These are phyloP conservation scores for Festucalex cinctus DNA, from an alignment of 2,113 vertebrate species.

Conservation along the genomic window DNA sequence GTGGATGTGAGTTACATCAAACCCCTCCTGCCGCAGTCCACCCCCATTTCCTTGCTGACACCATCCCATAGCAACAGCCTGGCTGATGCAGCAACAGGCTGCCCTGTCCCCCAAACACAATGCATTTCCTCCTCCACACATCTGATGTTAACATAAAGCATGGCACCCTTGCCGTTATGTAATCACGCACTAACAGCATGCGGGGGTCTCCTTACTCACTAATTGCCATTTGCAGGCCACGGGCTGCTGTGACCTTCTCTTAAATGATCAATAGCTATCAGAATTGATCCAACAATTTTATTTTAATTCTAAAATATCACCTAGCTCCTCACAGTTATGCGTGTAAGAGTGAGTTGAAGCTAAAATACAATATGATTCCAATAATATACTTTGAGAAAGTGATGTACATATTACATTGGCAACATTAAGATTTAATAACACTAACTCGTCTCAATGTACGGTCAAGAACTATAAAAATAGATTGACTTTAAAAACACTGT, in stretches of 20 bases:
- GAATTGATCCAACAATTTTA: no score
- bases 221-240: conserved; percentile 20
- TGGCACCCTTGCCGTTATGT: conserved; percentile 18
- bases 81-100: conserved; percentile 49
- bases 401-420: neutral
- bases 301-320: neutral
- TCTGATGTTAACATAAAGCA: neutral
- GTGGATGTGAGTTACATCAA: conserved; percentile 32
- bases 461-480: neutral
- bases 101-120: conserved; percentile 21
- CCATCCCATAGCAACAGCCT: conserved; percentile 65
- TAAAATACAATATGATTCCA: no score
- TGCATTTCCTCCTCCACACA: conserved; percentile 6
- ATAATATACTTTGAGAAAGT: neutral
- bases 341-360: no score
- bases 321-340: neutral
- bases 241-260: conserved; percentile 23
- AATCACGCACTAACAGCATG: conserved; percentile 12
- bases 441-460: neutral
- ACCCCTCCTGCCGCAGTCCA: conserved; percentile 25
- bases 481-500: no score
- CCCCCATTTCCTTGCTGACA: conserved; percentile 8
- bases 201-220: neutral
- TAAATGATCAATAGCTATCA: conserved; percentile 23
- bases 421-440: neutral